Evolutionary conservation across 2,888 invertebrate species (phyloP).

Genomic region (Drosophila algonquin): DNA sequence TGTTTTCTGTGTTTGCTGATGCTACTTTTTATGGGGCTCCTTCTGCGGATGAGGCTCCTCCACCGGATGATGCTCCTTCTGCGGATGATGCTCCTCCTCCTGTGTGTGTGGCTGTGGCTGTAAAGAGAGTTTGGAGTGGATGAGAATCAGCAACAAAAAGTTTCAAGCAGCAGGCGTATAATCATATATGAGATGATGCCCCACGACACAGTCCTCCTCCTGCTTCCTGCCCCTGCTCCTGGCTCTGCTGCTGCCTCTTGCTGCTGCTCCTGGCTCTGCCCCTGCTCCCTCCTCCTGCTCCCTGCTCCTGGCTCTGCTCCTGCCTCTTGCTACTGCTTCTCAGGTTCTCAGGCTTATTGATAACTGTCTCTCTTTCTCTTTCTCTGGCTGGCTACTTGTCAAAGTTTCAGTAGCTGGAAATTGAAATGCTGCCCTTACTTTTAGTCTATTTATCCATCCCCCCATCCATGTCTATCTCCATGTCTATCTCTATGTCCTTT

Average conservation of each 20-base stretch:
- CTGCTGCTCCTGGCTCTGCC: no score
- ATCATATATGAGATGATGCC: constrained; percentile 59
- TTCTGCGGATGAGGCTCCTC: no score
- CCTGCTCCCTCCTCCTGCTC: no score
- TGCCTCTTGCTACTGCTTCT: constrained; percentile 23
- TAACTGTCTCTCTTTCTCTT: constrained; percentile 38
- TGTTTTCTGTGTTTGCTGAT: constrained; percentile 13
- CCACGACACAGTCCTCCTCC: background rate
- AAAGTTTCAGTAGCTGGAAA: constrained; percentile 50
- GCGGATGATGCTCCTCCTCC: background rate
- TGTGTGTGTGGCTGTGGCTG: constrained; percentile 31
- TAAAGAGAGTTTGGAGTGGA: constrained; percentile 47
- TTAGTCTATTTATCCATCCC: constrained; percentile 23
- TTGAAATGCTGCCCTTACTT: constrained; percentile 50
- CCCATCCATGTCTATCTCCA: constrained; percentile 23
- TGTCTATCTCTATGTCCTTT: constrained; percentile 29
- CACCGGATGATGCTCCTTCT: no score
- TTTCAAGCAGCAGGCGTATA: constrained; percentile 52
- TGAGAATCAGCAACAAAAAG: constrained; percentile 31
- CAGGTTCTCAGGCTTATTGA: constrained; percentile 62
- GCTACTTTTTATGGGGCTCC: constrained; percentile 17
- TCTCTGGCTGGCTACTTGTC: constrained; percentile 29
- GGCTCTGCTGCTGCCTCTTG: constrained; percentile 38
- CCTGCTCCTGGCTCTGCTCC: constrained; percentile 28
- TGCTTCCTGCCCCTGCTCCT: constrained; percentile 3